Conservation (phyloP, 2,888 invertebrate species). For the Octodonta nipae region DNA sequence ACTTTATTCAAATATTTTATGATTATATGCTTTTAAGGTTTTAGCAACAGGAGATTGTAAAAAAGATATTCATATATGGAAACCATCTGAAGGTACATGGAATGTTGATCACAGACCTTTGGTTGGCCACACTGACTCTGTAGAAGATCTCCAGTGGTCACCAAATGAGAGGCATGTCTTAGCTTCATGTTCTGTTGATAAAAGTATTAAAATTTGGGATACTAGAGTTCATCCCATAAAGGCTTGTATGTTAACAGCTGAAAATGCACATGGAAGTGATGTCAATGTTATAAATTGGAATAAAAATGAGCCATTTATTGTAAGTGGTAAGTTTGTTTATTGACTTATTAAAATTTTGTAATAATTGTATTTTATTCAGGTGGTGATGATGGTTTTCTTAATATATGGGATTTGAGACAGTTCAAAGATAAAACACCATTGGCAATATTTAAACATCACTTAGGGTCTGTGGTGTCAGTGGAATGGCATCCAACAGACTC, state of each 20-base stretch:
- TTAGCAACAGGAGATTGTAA: constrained; percentile 89
- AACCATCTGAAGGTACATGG: constrained; percentile 70
- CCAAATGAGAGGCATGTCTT: constrained; percentile 84
- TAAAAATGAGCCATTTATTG: constrained; percentile 73
- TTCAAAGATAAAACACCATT: constrained; percentile 68
- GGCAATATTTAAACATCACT: constrained; percentile 91
- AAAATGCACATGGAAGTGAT: constrained; percentile 78
- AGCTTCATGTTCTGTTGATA: constrained; percentile 80
- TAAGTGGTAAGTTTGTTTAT: constrained; percentile 46
- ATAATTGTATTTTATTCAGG: constrained; percentile 43
- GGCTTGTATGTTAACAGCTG: constrained; percentile 80
- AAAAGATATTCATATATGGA: constrained; percentile 89
- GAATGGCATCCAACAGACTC: constrained; percentile 94
- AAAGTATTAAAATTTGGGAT: constrained; percentile 92
- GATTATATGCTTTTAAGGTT: constrained; percentile 50
- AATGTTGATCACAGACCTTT: constrained; percentile 80
- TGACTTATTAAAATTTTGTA: not conserved
- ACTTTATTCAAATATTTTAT: no score
- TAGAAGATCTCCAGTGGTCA: constrained; percentile 98
- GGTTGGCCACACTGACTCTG: constrained; percentile 76
- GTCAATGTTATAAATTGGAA: constrained; percentile 99
- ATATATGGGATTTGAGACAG: constrained; percentile 89
- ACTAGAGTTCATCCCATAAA: constrained; percentile 71
- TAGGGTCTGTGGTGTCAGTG: constrained; percentile 82
- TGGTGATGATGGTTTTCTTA: constrained; percentile 88